Conservation (phyloP, 2,113 vertebrate species). For the Zosterops hypoxanthus region DNA sequence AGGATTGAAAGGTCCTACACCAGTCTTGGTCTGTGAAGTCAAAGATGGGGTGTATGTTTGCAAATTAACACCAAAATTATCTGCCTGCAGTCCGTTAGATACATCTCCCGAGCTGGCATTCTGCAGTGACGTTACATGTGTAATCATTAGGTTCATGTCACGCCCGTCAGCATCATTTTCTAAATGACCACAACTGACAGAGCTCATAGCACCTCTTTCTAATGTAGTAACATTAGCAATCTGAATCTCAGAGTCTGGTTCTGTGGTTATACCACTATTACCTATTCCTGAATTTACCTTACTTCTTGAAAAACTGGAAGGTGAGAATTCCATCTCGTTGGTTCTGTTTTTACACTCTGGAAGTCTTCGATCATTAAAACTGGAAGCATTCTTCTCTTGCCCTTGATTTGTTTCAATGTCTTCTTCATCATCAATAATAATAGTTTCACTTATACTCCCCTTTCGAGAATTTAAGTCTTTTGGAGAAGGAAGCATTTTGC, state of each 20-base stretch:
- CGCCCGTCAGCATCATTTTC: conserved; percentile 73
- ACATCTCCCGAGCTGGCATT: conserved; percentile 79
- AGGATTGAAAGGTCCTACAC: conserved; percentile 91
- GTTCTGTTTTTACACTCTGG: conserved; percentile 79
- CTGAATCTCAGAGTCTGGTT: conserved; percentile 95
- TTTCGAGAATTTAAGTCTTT: conserved; percentile 80
- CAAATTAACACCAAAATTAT: conserved; percentile 89
- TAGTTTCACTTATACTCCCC: conserved; percentile 88
- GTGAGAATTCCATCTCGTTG: conserved; percentile 79
- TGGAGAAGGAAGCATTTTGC: conserved; percentile 73
- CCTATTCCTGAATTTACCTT: conserved; percentile 82
- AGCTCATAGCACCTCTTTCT: conserved; percentile 78
- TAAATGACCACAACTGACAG: conserved; percentile 76
- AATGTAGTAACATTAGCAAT: conserved; percentile 97
- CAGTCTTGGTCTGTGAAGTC: conserved; percentile 84
- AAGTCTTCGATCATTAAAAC: conserved; percentile 76
- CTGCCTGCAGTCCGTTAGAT: conserved; percentile 91
- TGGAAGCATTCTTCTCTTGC: conserved; percentile 80
- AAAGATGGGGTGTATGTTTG: conserved; percentile 84
- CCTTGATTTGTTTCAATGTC: conserved; percentile 82
- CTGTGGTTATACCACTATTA: conserved; percentile 88
- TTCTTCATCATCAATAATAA: conserved; percentile 98
- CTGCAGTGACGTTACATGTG: conserved; percentile 95
- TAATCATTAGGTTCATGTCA: conserved; percentile 97
- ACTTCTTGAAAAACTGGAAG: conserved; percentile 83